Conservation (phyloP, 2,113 vertebrate genomes). For the Bombycilla garrulus region DNA sequence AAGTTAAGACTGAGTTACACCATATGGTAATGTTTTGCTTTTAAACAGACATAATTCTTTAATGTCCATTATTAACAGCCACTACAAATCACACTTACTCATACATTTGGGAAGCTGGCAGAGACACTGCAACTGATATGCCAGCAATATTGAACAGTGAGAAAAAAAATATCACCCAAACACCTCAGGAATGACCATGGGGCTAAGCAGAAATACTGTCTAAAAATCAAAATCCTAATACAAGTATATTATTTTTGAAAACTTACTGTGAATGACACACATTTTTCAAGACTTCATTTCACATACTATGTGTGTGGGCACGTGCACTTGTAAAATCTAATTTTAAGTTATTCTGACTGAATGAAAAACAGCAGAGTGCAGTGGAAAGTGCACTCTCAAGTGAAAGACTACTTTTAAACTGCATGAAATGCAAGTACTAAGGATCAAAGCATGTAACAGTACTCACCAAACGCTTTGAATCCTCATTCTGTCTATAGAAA, state of each 20-base stretch:
- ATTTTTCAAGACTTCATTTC: not conserved
- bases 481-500: constrained; percentile 92
- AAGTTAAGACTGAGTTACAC: not conserved
- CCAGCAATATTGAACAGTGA: not conserved
- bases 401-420: not conserved
- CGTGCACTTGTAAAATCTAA: fast-evolving
- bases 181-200: not conserved
- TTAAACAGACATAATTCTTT: not conserved
- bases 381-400: not conserved
- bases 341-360: not conserved
- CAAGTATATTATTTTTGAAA: not conserved
- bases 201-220: not conserved
- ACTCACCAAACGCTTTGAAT: constrained; percentile 92
- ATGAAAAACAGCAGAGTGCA: not conserved
- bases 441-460: not conserved
- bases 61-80: not conserved
- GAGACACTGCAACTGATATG: not conserved
- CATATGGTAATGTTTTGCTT: not conserved
- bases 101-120: not conserved
- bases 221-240: not conserved
- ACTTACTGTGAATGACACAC: not conserved
- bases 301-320: not conserved
- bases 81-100: not conserved
- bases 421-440: not conserved
- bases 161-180: not conserved